Conservation (phyloP, 2,113 vertebrate genomes). For the Thymallus thymallus region DNA sequence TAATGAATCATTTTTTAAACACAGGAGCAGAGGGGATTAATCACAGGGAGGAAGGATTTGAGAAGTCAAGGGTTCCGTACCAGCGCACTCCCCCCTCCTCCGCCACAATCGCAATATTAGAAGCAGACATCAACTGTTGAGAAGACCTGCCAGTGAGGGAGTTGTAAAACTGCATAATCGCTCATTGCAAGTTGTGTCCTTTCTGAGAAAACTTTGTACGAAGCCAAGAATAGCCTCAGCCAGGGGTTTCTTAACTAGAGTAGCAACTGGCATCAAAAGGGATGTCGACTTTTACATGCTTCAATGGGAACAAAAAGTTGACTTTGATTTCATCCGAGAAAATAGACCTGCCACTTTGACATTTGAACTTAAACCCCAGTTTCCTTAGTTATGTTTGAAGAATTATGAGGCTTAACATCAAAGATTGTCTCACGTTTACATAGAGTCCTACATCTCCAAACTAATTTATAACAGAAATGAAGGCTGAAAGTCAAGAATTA, state of each 20-base stretch:
- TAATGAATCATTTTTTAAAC: conserved; percentile 99
- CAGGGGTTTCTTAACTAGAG: conserved; percentile 18
- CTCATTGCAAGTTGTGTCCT: conserved; percentile 55
- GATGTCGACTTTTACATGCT: conserved; percentile 25
- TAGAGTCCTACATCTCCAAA: conserved; percentile 20
- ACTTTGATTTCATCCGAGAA: conserved; percentile 39
- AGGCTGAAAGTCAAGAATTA: background rate
- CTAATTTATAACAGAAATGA: conserved; percentile 21
- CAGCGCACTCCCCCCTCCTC: conserved; percentile 56
- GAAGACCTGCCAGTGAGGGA: conserved; percentile 64
- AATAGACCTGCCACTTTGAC: conserved; percentile 24
- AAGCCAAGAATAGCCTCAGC: conserved; percentile 32
- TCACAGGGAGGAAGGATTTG: conserved; percentile 92
- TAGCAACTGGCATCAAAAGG: conserved; percentile 17
- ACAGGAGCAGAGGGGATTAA: conserved; percentile 96
- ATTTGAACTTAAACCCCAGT: conserved; percentile 30
- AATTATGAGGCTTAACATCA: conserved; percentile 24
- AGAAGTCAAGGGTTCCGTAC: conserved; percentile 92
- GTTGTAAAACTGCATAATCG: conserved; percentile 55
- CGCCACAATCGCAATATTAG: conserved; percentile 87
- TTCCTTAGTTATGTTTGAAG: conserved; percentile 7
- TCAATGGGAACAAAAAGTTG: conserved; percentile 22
- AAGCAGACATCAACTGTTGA: conserved; percentile 79
- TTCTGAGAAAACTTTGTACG: conserved; percentile 50
- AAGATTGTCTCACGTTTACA: conserved; percentile 4